These are phyloP conservation scores for Benthosema pterotum DNA, from an alignment of 2,797 vertebrate genomes.

Conservation along the genomic window DNA sequence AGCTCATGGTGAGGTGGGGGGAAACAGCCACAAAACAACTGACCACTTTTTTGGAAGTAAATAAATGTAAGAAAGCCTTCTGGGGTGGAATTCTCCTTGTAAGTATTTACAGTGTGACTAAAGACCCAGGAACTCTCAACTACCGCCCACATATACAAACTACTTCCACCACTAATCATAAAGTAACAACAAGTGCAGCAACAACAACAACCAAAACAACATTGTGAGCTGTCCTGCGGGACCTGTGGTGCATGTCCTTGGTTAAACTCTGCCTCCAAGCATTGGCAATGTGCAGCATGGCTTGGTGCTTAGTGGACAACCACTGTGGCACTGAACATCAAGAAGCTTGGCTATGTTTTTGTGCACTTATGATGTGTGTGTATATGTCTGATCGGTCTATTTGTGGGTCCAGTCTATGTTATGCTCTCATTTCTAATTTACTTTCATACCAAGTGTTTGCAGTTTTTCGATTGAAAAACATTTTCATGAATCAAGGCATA, in stretches of 20 bases:
- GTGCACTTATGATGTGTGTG: background rate
- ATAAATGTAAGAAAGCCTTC: too few relatives aligned
- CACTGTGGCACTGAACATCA: conserved; percentile 16
- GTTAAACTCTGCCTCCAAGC: conserved; percentile 18
- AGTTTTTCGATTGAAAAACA: conserved; percentile 15
- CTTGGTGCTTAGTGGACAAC: conserved; percentile 6
- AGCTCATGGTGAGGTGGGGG: too few relatives aligned
- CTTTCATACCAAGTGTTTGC: background rate
- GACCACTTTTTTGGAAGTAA: too few relatives aligned
- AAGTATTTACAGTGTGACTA: too few relatives aligned
- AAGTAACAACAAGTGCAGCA: too few relatives aligned
- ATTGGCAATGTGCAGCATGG: conserved; percentile 9
- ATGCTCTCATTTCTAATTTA: background rate
- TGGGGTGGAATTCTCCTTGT: too few relatives aligned
- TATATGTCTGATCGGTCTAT: background rate
- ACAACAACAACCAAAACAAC: too few relatives aligned
- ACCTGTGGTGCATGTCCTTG: conserved; percentile 16
- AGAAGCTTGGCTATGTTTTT: conserved; percentile 25
- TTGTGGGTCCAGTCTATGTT: conserved; percentile 9
- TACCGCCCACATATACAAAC: background rate
- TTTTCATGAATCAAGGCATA: background rate
- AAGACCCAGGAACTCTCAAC: background rate
- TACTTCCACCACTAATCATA: conserved; percentile 1
- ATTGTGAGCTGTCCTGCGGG: background rate
- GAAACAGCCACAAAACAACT: too few relatives aligned